phyloP scores from a whole-genome alignment of 2,888 invertebrate species.

The Andrena fulva region DNA sequence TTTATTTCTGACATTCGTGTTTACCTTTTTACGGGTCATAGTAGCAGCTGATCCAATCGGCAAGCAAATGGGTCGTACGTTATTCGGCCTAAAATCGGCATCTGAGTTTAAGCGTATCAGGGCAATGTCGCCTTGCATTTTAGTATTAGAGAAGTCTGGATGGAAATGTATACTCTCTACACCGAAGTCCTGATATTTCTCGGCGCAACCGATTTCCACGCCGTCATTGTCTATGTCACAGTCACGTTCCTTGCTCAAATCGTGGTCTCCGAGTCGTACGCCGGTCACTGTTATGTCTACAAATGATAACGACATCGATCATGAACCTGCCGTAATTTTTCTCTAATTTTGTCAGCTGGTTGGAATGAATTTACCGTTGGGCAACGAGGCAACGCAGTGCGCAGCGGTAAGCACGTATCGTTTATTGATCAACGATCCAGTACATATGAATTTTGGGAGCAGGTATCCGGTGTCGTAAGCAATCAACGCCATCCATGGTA shows the following conservation, averaged over 20 bases:
- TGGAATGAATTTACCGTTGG: conserved; percentile 67
- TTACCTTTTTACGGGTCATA: conserved; percentile 71
- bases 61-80: conserved; percentile 86
- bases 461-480: conserved; percentile 85
- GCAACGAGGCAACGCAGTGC: conserved; percentile 85
- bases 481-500: conserved; percentile 92
- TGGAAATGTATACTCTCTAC: conserved; percentile 86
- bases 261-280: conserved; percentile 89
- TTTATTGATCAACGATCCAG: conserved; percentile 86
- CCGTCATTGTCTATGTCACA: conserved; percentile 86
- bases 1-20: not conserved
- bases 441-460: conserved; percentile 77
- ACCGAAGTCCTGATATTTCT: conserved; percentile 86
- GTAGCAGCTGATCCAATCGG: conserved; percentile 82
- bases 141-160: conserved; percentile 85
- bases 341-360: not conserved
- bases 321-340: not conserved
- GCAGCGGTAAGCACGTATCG: conserved; percentile 87
- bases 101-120: conserved; percentile 86
- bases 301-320: conserved; percentile 33
- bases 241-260: conserved; percentile 84
- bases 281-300: conserved; percentile 81
- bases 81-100: conserved; percentile 85
- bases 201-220: conserved; percentile 83
- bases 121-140: conserved; percentile 88